Evolutionary conservation across 2,113 vertebrate species (phyloP).

Genomic region (Miniopterus natalensis): DNA sequence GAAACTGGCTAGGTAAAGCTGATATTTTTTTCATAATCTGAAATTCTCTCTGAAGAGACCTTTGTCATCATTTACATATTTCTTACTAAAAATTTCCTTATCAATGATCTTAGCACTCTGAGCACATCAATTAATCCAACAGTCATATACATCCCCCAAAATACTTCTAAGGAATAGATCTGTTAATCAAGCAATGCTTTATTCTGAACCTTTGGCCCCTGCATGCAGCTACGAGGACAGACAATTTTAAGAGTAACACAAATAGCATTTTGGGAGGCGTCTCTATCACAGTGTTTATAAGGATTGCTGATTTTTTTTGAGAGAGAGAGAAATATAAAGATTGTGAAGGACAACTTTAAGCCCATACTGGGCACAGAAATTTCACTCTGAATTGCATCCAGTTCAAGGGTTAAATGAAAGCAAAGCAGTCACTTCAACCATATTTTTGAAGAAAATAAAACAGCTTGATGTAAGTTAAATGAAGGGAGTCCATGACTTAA

Average conservation of each 20-base stretch:
- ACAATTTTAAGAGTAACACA: conserved; percentile 82
- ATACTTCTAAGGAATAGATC: conserved; percentile 28
- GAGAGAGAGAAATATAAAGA: conserved; percentile 77
- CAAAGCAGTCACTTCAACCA: conserved; percentile 87
- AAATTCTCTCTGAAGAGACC: conserved; percentile 78
- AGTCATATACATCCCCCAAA: neutral
- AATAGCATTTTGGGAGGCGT: conserved; percentile 82
- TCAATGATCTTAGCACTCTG: conserved; percentile 60
- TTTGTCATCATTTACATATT: conserved; percentile 73
- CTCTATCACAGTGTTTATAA: conserved; percentile 77
- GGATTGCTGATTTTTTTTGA: conserved; percentile 73
- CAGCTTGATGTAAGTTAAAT: conserved; percentile 89
- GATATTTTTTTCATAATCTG: conserved; percentile 80
- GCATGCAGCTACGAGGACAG: conserved; percentile 61
- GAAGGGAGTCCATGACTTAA: conserved; percentile 88
- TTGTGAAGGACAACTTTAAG: conserved; percentile 77
- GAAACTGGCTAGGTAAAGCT: conserved; percentile 72
- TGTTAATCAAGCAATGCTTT: conserved; percentile 62
- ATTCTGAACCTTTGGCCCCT: conserved; percentile 77
- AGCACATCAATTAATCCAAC: conserved; percentile 68
- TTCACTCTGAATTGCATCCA: conserved; percentile 83
- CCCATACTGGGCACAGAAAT: conserved; percentile 42
- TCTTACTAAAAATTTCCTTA: conserved; percentile 81
- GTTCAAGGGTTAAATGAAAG: conserved; percentile 88
- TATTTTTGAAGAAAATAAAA: conserved; percentile 91